Evolutionary conservation across 35 echinoderm and acorn worm species (phyloP).

Genomic region (Ophioderma brevispina): DNA sequence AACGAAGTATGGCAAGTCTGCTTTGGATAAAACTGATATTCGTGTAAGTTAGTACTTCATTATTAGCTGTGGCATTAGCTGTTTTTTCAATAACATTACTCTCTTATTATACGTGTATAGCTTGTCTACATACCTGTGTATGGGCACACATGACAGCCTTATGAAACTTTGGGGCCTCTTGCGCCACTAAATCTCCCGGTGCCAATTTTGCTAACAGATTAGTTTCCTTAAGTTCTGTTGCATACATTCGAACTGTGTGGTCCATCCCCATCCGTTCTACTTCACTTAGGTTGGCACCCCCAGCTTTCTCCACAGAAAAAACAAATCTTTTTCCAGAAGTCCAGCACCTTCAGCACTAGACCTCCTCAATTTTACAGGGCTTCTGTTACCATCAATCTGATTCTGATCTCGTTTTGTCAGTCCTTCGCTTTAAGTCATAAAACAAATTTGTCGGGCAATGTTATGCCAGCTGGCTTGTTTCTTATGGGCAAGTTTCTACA

Average conservation of each 20-base stretch:
- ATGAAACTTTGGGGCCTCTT: conserved; percentile 13
- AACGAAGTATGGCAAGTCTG: no score
- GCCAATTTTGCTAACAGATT: neutral
- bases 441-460: neutral
- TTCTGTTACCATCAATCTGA: neutral
- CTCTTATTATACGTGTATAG: no score
- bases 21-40: no score
- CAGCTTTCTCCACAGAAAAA: neutral
- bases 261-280: neutral
- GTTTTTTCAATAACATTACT: no score
- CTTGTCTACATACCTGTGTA: no score
- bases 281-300: neutral
- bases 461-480: neutral
- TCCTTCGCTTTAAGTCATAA: neutral
- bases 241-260: neutral
- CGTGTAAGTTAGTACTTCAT: no score
- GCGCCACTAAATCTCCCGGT: neutral
- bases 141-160: neutral
- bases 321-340: neutral
- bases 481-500: neutral
- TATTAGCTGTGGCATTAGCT: no score
- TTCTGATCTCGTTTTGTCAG: neutral
- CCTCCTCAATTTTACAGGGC: neutral
- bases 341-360: neutral
- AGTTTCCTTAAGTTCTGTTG: neutral